phyloP scores from a whole-genome alignment of 2,113 vertebrate species.

The Bos taurus region ARS-UCD2.0 NC_037328.1:59264001-59264500 shows the following conservation, averaged over 20 bases:
- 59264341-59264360: constrained; percentile 61
- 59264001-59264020: background rate
- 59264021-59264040: background rate
- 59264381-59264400: background rate
- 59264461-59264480: background rate
- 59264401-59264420: background rate
- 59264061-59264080: background rate
- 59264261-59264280: background rate
- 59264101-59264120: background rate
- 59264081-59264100: background rate
- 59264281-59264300: background rate
- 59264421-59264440: background rate
- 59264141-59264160: background rate
- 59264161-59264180: background rate
- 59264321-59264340: constrained; percentile 37
- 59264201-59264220: background rate
- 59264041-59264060: background rate
- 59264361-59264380: background rate
- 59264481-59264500: background rate
- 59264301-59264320: background rate
- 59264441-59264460: background rate
- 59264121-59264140: background rate
- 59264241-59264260: constrained; percentile 1
- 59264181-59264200: background rate
- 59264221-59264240: background rate